Evolutionary conservation across 1,140 invertebrate species (phyloP), one percentile per base, ranked within the genome.

Genomic region (Harlomillsia oculata): DNA sequence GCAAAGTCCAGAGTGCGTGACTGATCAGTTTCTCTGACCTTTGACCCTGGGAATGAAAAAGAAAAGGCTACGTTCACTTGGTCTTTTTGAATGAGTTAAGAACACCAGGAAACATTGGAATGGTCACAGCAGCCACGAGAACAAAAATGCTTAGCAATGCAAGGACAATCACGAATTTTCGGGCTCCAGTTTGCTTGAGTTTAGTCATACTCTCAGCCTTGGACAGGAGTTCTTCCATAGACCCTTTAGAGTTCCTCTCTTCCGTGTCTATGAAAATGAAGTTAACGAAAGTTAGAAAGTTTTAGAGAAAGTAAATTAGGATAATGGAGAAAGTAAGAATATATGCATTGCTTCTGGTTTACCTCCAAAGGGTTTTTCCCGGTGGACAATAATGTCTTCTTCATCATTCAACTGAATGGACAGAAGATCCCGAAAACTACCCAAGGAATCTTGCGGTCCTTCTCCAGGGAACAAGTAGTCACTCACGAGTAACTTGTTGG

Each of bases 381-480:
- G 50, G 9, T 37, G n/a, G n/a, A 48, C 70, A 63, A 84, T 80
- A 63, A 78, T 77, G 68, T 80, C 77, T 28, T 74, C 71, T 65
- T 80, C 78, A n/a, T 78, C 72, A n/a, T 57, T 43, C 32, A 86
- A 75, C 60, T 78, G 70, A 16, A 87, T 67, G 69, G 84, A 83
- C 23, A 89, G 69, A 39, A 89, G 72, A 68, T 88, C 85, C 66
- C 81, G 75, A 8, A 88, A 76, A 1, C 84, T 82, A 28, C 80
- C 75, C 36, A 85, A 70, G 6, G 83, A 81, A 69, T 89, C 85
- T 40, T 80, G 77, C 0, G 81, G 76, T 2, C 81, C 82, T 73
- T 90, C 87, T 6, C 86, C 86, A 53, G 85, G 85, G 68, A 89
- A 90, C 36, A 88, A 71, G 71, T 91, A 91, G 70, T 89, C 86